phyloP scores from a whole-genome alignment of 1,140 invertebrate genomes.

The Drepana arcuata region DNA sequence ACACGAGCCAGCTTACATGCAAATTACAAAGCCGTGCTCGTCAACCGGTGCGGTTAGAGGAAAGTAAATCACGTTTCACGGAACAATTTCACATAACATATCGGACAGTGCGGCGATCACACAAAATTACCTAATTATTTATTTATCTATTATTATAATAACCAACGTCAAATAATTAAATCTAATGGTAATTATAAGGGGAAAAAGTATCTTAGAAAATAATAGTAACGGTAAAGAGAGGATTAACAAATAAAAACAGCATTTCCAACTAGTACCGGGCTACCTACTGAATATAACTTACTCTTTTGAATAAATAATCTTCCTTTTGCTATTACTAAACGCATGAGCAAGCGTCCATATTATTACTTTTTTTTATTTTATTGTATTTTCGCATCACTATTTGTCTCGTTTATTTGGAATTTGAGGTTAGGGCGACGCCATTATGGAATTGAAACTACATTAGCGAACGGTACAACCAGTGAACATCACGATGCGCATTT shows the following conservation, averaged over 20 bases:
- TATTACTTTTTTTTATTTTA: too few relatives aligned
- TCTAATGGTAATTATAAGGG: slow-evolving; percentile 60
- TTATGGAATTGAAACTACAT: slow-evolving; percentile 19
- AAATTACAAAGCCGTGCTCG: too few relatives aligned
- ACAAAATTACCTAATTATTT: slow-evolving; percentile 28
- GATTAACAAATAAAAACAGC: slow-evolving; percentile 44
- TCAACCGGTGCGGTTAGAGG: too few relatives aligned
- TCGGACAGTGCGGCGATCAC: too few relatives aligned
- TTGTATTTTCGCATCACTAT: slow-evolving; percentile 39
- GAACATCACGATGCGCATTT: too few relatives aligned
- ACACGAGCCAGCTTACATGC: too few relatives aligned
- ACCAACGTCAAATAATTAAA: slow-evolving; percentile 53
- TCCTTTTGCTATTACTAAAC: slow-evolving; percentile 28
- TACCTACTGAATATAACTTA: slow-evolving; percentile 44
- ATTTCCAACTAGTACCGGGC: slow-evolving; percentile 24
- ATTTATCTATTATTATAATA: slow-evolving; percentile 40
- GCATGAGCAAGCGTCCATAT: slow-evolving; percentile 47
- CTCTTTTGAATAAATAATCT: slow-evolving; percentile 56
- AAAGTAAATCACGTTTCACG: too few relatives aligned
- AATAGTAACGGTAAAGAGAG: slow-evolving; percentile 63
- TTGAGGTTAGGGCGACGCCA: slow-evolving; percentile 27
- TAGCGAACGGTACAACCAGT: too few relatives aligned
- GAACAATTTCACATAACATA: too few relatives aligned
- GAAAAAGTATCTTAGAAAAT: slow-evolving; percentile 56
- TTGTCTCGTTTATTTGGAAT: slow-evolving; percentile 42